phyloP scores from a whole-genome alignment of 2,888 invertebrate genomes.

The Rhopalosiphum nymphaeae region DNA sequence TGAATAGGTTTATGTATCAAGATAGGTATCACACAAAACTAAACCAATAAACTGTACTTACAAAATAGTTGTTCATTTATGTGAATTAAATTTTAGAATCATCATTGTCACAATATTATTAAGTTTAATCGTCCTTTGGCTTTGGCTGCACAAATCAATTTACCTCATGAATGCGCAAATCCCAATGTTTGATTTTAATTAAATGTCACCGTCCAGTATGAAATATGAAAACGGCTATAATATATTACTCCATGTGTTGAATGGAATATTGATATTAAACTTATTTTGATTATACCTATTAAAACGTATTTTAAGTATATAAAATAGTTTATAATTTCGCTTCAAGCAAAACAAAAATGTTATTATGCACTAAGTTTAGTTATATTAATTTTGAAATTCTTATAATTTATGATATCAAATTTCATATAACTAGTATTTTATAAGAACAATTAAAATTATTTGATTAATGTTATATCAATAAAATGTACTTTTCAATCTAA shows the following conservation, averaged over 20 bases:
- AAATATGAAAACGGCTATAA: background rate
- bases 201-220: conserved; percentile 11
- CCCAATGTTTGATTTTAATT: conserved; percentile 11
- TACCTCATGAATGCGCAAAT: background rate
- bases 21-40: background rate
- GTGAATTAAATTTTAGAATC: background rate
- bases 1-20: too few species aligned
- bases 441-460: background rate
- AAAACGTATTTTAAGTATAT: background rate
- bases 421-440: background rate
- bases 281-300: background rate
- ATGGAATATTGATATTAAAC: background rate
- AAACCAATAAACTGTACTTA: background rate
- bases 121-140: background rate
- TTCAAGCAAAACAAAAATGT: background rate
- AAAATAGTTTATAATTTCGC: background rate
- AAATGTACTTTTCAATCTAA: background rate
- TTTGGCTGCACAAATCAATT: background rate
- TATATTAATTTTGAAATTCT: background rate
- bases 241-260: background rate
- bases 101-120: background rate
- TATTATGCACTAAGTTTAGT: background rate
- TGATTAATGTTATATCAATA: conserved; percentile 1
- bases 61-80: background rate
- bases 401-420: background rate